Conservation (phyloP, 2,797 vertebrate species). For the Lacerta viridis region DNA sequence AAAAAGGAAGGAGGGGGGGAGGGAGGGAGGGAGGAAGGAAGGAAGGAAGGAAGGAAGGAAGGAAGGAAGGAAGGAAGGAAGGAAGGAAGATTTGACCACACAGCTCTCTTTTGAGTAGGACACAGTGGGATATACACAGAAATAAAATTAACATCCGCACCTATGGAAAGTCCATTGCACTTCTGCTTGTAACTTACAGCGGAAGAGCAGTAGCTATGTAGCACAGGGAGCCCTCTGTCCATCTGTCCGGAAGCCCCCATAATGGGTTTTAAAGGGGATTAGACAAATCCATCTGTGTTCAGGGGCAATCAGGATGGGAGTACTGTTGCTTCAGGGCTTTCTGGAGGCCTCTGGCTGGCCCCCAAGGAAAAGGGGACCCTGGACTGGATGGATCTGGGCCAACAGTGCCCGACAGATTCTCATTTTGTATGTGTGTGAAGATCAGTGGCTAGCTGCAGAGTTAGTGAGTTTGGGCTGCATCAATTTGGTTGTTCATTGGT, state of each 20-base stretch:
- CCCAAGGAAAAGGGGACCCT: neutral
- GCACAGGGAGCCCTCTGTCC: too few species aligned
- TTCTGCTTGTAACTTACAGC: too few species aligned
- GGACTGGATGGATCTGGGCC: neutral
- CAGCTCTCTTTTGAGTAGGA: too few species aligned
- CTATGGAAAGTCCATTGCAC: too few species aligned
- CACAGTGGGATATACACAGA: too few species aligned
- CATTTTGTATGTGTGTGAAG: neutral
- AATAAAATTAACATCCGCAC: too few species aligned
- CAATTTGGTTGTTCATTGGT: neutral
- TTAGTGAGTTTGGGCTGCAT: neutral
- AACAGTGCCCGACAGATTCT: neutral
- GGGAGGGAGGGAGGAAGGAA: too few species aligned
- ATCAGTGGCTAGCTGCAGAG: neutral
- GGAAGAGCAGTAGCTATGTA: too few species aligned
- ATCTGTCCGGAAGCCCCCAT: too few species aligned
- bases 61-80: neutral
- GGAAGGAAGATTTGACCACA: neutral
- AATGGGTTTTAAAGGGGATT: neutral
- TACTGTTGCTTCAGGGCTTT: neutral
- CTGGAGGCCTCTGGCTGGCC: neutral
- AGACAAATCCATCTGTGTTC: neutral
- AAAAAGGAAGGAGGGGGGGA: too few species aligned
- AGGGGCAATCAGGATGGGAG: neutral
- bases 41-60: too few species aligned